phyloP scores from a whole-genome alignment of 2,888 invertebrate genomes.

The Acleris laterana region DNA sequence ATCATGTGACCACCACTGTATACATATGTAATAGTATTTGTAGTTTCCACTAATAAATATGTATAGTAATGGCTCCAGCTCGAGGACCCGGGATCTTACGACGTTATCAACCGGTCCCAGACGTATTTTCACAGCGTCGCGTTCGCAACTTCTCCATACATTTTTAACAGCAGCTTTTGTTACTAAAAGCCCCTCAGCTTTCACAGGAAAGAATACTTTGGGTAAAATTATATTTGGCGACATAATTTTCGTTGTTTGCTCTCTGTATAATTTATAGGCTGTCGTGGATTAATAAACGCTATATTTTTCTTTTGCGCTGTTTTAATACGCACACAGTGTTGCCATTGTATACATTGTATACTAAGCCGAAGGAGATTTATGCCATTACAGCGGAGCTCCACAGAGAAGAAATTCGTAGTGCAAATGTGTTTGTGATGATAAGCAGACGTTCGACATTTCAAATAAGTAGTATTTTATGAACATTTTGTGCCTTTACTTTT shows the following conservation, averaged over 20 bases:
- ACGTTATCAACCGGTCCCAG: constrained; percentile 4
- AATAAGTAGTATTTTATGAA: background rate
- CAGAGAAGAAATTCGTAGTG: too few relatives aligned
- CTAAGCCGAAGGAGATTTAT: constrained; percentile 1
- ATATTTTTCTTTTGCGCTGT: constrained; percentile 23
- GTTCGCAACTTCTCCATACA: constrained; percentile 19
- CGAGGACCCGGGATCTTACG: background rate
- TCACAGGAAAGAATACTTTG: constrained; percentile 16
- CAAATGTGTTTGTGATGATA: too few relatives aligned
- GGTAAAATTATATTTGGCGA: constrained; percentile 28
- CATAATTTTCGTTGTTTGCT: constrained; percentile 25
- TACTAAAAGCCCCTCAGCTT: constrained; percentile 26
- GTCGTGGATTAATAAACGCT: constrained; percentile 28
- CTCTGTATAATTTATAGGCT: constrained; percentile 26
- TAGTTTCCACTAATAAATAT: background rate
- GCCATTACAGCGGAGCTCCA: too few relatives aligned
- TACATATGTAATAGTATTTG: background rate
- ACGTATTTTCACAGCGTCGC: background rate
- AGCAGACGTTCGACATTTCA: too few relatives aligned
- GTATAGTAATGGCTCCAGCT: background rate
- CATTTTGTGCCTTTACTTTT: background rate
- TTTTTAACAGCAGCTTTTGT: constrained; percentile 22
- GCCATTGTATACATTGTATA: background rate
- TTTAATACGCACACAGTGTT: constrained; percentile 27
- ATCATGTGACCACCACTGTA: too few relatives aligned